Base-by-base conservation (phyloP, 2,888 invertebrate species). In the Eudasyphora cyanicolor region DNA sequence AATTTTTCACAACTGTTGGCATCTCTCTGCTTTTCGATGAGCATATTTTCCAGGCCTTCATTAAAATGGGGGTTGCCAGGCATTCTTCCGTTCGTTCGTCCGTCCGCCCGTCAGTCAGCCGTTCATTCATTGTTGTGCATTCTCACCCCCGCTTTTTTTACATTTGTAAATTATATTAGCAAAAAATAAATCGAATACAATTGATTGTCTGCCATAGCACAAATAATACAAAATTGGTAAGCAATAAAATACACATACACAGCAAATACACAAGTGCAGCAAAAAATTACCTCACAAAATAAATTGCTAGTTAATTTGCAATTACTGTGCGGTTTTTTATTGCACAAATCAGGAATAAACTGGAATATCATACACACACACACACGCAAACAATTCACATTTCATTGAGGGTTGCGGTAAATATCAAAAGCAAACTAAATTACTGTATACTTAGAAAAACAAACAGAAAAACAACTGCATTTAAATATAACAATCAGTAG, bases 281-380 rank as follows among this genome's bases (percentile, higher is more conserved):
- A 27, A 35, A 76, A n/a, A n/a, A n/a, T n/a, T n/a, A n/a, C n/a
- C n/a, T n/a, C n/a, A n/a, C n/a, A n/a, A n/a, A 76, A 78, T 82
- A 82, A 85, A 85, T 83, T 77, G 82, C 80, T 79, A 76, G 82
- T 83, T 83, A 73, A 84, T 83, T 82, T 76, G 54, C 82, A 85
- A 86, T 85, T 85, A 85, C 74, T 78, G 74, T 76, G 71, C 71
- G 80, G 79, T 80, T 24, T 21, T 51, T 69, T 27, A 24, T 57
- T 57, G 49, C 14, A 12, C 19, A 24, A 54, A 24, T 54, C 24
- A 24, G 24, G 14, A 45, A 27, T n/a, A 69, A 54, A 32, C 42
- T n/a, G n/a, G n/a, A n/a, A n/a, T n/a, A n/a, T n/a, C n/a, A n/a
- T n/a, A 71, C 8, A 71, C 32, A n/a, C 24, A 78, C 17, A 29